Evolutionary conservation across 2,797 vertebrate genomes (phyloP).

Genomic region (Erethizon dorsatum): DNA sequence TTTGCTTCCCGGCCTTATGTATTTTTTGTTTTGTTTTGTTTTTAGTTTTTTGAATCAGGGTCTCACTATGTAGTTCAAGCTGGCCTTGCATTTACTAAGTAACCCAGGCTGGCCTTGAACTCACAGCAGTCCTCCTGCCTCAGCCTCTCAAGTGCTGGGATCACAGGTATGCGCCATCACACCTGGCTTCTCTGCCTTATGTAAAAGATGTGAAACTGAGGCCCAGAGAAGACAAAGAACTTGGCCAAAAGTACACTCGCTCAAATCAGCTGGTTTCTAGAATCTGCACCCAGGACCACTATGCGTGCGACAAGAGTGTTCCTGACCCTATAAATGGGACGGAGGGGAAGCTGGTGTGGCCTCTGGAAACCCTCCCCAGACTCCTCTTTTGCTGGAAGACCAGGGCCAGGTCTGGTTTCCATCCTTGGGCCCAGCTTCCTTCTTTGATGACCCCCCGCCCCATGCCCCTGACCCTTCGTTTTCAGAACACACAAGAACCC

Average conservation of each 20-base stretch:
- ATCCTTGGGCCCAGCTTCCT: conserved; percentile 61
- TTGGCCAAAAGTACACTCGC: neutral
- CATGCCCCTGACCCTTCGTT: conserved; percentile 32
- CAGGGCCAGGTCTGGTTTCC: conserved; percentile 44
- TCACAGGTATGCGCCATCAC: neutral
- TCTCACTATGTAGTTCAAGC: neutral
- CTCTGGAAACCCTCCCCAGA: conserved; percentile 14
- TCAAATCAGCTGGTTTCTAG: neutral
- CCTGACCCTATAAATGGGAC: neutral
- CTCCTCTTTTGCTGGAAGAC: neutral
- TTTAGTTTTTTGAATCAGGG: neutral
- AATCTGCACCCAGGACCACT: neutral
- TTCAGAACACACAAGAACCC: conserved; percentile 68
- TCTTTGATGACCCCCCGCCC: neutral
- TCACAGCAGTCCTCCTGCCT: neutral
- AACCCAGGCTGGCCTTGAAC: neutral
- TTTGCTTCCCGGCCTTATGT: neutral
- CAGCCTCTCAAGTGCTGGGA: neutral
- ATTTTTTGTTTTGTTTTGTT: neutral
- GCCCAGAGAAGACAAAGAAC: neutral
- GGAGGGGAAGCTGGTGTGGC: neutral
- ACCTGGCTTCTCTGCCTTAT: neutral
- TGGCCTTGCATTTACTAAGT: neutral
- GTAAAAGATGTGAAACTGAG: neutral
- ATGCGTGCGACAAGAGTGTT: no score